Evolutionary conservation across 1,140 invertebrate genomes (phyloP).

Genomic region (Scaptodrosophila lebanonensis): DNA sequence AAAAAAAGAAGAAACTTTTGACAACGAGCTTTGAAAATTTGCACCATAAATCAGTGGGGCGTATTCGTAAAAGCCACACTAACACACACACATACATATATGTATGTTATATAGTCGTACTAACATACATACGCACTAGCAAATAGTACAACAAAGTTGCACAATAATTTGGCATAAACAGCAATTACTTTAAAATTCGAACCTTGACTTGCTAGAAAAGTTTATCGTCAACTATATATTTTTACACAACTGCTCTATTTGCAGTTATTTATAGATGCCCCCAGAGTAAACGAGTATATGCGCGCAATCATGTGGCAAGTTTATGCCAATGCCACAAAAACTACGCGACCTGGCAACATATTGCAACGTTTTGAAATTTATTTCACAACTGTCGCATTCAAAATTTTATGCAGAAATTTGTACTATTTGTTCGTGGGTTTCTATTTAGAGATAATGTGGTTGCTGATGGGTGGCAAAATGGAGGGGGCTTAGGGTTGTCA

Average conservation of each 20-base stretch:
- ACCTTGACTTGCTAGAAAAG: slow-evolving; percentile 41
- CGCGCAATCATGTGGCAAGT: neutral
- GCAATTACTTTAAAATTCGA: slow-evolving; percentile 59
- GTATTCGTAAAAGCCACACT: slow-evolving; percentile 17
- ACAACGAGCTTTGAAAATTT: slow-evolving; percentile 60
- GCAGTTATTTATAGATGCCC: slow-evolving; percentile 45
- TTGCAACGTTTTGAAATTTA: slow-evolving; percentile 8
- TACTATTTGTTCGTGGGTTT: slow-evolving; percentile 22
- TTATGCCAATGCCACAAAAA: slow-evolving; percentile 2
- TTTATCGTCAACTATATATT: slow-evolving; percentile 55
- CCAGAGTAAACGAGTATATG: neutral
- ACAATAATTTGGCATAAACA: slow-evolving; percentile 63
- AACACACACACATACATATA: slow-evolving; percentile 12
- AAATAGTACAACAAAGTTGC: slow-evolving; percentile 25
- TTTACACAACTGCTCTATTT: slow-evolving; percentile 45
- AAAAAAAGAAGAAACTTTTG: slow-evolving; percentile 43
- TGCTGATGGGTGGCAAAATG: no score
- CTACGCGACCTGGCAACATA: slow-evolving; percentile 17
- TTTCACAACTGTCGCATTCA: neutral
- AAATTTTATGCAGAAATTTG: slow-evolving; percentile 14
- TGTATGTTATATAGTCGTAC: no score
- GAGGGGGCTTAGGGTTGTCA: no score
- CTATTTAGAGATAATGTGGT: no score
- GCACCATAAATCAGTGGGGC: slow-evolving; percentile 57
- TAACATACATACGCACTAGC: slow-evolving; percentile 1